Conservation (phyloP, 2,797 vertebrate genomes). For the Bovichtus variegatus region DNA sequence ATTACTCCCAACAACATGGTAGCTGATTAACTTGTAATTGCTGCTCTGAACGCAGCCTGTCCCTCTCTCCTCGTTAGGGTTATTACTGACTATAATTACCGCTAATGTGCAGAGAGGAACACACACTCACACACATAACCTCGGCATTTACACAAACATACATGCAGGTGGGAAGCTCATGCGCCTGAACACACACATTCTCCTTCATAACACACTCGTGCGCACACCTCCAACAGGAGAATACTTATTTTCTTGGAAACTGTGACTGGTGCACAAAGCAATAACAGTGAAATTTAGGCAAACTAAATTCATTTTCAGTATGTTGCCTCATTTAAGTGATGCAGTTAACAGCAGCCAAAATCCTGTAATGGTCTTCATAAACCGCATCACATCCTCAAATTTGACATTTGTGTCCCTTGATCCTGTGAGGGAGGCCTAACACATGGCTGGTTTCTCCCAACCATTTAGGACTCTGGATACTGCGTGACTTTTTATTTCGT, state of each 20-base stretch:
- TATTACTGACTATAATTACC: constrained; percentile 98
- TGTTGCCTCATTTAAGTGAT: constrained; percentile 69
- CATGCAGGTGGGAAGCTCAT: constrained; percentile 57
- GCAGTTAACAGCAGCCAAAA: constrained; percentile 57
- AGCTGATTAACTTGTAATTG: constrained; percentile 99
- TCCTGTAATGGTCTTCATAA: constrained; percentile 66
- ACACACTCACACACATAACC: constrained; percentile 56
- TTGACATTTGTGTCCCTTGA: constrained; percentile 21
- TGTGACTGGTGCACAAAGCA: constrained; percentile 78
- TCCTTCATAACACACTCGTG: constrained; percentile 11
- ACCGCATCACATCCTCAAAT: constrained; percentile 26
- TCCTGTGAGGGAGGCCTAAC: constrained; percentile 5
- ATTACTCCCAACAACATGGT: constrained; percentile 98
- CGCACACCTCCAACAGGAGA: constrained; percentile 60
- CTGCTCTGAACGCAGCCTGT: constrained; percentile 95
- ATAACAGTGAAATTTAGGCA: constrained; percentile 77
- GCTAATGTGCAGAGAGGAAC: constrained; percentile 97
- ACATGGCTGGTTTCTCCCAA: not conserved
- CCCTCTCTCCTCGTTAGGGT: constrained; percentile 98
- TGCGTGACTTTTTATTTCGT: constrained; percentile 10
- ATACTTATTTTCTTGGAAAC: constrained; percentile 86
- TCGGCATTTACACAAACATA: constrained; percentile 55
- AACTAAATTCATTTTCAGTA: constrained; percentile 76
- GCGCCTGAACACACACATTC: constrained; percentile 38
- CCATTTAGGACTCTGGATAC: not conserved